These are phyloP conservation scores for Chromoteleia sp. DNA, from an alignment of 2,888 invertebrate species.

Conservation along the genomic window DNA sequence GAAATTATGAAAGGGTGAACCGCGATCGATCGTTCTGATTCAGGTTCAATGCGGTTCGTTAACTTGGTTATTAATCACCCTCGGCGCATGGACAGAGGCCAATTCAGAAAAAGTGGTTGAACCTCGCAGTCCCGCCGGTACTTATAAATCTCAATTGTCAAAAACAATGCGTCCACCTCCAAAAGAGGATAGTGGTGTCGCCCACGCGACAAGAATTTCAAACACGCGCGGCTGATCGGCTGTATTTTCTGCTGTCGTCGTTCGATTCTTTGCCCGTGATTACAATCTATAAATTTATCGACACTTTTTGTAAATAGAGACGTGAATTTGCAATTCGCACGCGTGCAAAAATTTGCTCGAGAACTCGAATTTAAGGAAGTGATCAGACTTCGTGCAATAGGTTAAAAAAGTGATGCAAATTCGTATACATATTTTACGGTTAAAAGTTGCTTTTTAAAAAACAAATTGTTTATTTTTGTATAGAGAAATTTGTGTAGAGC, in stretches of 20 bases:
- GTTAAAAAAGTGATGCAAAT: too few species aligned
- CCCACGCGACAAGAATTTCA: slow-evolving; percentile 77
- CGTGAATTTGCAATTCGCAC: slow-evolving; percentile 12
- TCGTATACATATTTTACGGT: too few species aligned
- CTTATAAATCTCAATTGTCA: slow-evolving; percentile 78
- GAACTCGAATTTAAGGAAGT: neutral
- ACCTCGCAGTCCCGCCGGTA: slow-evolving; percentile 72
- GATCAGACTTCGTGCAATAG: too few species aligned
- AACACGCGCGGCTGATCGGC: slow-evolving; percentile 65
- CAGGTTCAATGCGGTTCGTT: slow-evolving; percentile 79
- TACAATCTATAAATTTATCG: slow-evolving; percentile 66
- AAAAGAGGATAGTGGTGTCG: slow-evolving; percentile 74
- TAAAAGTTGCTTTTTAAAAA: too few species aligned
- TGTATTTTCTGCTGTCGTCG: slow-evolving; percentile 62
- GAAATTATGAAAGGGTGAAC: slow-evolving; percentile 71
- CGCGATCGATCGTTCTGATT: slow-evolving; percentile 69
- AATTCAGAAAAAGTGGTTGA: slow-evolving; percentile 78
- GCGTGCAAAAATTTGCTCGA: neutral
- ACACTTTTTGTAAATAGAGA: slow-evolving; percentile 53
- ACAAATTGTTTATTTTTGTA: too few species aligned
- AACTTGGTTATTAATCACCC: slow-evolving; percentile 79
- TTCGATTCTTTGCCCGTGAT: slow-evolving; percentile 55
- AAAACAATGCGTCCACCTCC: slow-evolving; percentile 77
- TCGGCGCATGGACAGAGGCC: slow-evolving; percentile 77
- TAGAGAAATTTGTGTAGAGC: too few species aligned